These are phyloP conservation scores for Trissolcus japonicus DNA, from an alignment of 2,888 invertebrate genomes.

Conservation along the genomic window DNA sequence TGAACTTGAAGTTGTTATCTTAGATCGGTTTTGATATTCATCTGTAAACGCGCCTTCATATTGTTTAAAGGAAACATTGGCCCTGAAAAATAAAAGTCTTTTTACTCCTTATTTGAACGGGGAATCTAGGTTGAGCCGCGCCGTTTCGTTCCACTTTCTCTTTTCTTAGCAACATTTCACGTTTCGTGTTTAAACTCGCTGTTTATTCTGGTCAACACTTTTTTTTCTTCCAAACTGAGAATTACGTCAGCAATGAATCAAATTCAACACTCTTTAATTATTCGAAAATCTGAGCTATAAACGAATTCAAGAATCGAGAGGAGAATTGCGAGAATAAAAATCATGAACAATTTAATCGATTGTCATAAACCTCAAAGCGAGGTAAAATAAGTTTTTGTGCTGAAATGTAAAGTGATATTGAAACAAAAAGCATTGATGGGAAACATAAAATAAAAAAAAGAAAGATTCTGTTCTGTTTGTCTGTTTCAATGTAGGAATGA, in stretches of 20 bases:
- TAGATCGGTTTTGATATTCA: too few relatives aligned
- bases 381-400: too few relatives aligned
- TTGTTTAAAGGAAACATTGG: conserved; percentile 54
- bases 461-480: neutral
- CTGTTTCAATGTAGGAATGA: neutral
- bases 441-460: neutral
- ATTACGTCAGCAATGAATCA: conserved; percentile 40
- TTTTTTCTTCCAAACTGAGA: conserved; percentile 7
- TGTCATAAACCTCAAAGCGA: too few relatives aligned
- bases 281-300: conserved; percentile 14
- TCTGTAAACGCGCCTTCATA: too few relatives aligned
- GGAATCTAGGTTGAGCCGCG: conserved; percentile 64
- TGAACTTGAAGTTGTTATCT: too few relatives aligned
- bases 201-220: conserved; percentile 4
- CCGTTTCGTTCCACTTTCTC: conserved; percentile 69
- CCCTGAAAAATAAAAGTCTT: conserved; percentile 58
- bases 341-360: conserved; percentile 1
- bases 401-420: neutral
- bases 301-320: conserved; percentile 8
- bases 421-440: neutral
- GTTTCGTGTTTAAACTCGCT: conserved; percentile 33
- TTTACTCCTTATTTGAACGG: conserved; percentile 51
- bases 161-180: conserved; percentile 64
- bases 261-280: conserved; percentile 18
- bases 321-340: conserved; percentile 8